Conservation (phyloP, 2,797 vertebrate genomes). For the Sciurus vulgaris region DNA sequence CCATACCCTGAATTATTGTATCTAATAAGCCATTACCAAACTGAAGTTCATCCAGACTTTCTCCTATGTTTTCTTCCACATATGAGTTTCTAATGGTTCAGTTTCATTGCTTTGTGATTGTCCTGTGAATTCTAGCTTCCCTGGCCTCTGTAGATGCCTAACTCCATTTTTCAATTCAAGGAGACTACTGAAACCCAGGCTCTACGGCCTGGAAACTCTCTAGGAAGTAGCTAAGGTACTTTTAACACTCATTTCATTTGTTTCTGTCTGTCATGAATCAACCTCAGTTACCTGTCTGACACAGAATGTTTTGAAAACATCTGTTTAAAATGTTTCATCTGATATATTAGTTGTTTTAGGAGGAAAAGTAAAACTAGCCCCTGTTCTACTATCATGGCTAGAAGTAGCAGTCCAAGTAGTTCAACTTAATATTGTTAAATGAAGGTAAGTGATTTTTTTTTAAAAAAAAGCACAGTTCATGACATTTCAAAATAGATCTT, state of each 20-base stretch:
- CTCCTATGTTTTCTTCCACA: neutral
- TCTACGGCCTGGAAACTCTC: neutral
- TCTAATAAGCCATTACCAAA: constrained; percentile 8
- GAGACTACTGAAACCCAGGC: too few relatives aligned
- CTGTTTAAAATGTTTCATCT: constrained; percentile 7
- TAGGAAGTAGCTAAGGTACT: neutral
- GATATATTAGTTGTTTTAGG: constrained; percentile 17
- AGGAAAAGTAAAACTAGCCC: neutral
- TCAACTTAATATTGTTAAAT: neutral
- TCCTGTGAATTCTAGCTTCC: neutral
- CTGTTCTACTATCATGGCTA: neutral
- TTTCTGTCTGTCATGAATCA: neutral
- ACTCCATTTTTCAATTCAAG: too few relatives aligned
- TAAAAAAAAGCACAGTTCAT: neutral
- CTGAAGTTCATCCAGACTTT: neutral
- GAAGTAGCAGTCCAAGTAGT: neutral
- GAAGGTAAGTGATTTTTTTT: neutral
- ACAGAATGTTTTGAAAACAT: neutral
- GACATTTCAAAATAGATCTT: constrained; percentile 42
- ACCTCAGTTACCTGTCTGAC: neutral
- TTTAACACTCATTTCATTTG: neutral
- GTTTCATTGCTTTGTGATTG: neutral
- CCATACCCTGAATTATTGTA: neutral
- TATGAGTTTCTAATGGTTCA: neutral
- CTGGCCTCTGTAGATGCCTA: neutral